These are phyloP conservation scores for Paramisgurnus dabryanus DNA, from an alignment of 2,113 vertebrate genomes.

Conservation along the genomic window DNA sequence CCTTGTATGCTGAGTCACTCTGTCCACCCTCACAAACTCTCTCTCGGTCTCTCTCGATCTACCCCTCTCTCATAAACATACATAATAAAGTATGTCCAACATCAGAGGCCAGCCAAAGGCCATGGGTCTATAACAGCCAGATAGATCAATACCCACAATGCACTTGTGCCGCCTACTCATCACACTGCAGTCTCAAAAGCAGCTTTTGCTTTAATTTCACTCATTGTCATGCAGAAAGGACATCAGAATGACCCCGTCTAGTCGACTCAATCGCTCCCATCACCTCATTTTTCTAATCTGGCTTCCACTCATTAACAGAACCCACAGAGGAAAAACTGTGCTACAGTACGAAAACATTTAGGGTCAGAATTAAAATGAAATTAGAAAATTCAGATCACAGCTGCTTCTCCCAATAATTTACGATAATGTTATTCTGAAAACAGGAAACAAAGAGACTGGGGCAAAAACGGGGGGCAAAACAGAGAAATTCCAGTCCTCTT, in stretches of 20 bases:
- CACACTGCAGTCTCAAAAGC: background rate
- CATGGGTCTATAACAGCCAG: background rate
- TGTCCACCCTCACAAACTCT: background rate
- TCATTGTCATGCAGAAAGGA: background rate
- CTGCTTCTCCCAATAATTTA: background rate
- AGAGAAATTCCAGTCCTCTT: constrained; percentile 6
- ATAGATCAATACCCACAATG: constrained; percentile 5
- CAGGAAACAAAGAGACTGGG: constrained; percentile 4
- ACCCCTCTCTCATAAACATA: background rate
- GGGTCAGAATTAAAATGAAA: background rate
- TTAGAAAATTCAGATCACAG: background rate
- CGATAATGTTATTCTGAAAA: background rate
- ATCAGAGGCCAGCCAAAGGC: background rate
- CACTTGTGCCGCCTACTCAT: background rate
- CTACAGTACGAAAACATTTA: background rate
- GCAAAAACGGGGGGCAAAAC: background rate
- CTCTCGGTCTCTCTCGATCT: too few species aligned
- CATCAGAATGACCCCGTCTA: background rate
- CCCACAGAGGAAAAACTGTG: background rate
- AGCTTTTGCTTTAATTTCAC: background rate
- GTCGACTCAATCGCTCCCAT: background rate
- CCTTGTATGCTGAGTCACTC: constrained; percentile 14
- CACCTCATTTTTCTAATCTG: background rate
- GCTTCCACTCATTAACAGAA: constrained; percentile 1
- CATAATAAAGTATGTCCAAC: background rate